phyloP scores from a whole-genome alignment of 2,113 vertebrate genomes.

The Theristicus caerulescens region DNA sequence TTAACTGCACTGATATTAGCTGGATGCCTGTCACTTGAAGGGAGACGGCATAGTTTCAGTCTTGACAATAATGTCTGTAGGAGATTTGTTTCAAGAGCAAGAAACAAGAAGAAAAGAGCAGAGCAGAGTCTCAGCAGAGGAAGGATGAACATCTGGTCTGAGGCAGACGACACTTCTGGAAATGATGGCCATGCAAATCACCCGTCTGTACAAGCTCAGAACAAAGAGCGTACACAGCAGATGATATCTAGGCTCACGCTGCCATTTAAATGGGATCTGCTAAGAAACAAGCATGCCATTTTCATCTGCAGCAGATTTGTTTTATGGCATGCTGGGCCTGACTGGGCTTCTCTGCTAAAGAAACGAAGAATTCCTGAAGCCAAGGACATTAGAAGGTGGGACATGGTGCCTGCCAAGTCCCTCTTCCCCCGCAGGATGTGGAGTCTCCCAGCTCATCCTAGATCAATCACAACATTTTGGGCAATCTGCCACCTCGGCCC shows the following conservation, averaged over 20 bases:
- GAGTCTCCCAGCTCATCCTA: background rate
- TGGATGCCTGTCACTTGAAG: background rate
- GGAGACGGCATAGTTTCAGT: background rate
- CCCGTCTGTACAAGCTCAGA: conserved; percentile 1
- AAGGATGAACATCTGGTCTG: conserved; percentile 57
- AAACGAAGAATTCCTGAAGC: conserved; percentile 15
- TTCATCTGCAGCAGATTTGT: conserved; percentile 13
- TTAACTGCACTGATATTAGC: background rate
- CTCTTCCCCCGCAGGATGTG: background rate
- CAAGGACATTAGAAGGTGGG: conserved; percentile 37
- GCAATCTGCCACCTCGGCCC: conserved; percentile 12
- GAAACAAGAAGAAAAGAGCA: conserved; percentile 10
- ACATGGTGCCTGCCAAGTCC: background rate
- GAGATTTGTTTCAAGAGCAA: background rate
- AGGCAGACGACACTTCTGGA: conserved; percentile 49
- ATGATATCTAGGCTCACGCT: conserved; percentile 13
- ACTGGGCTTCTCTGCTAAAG: background rate
- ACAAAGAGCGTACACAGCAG: background rate
- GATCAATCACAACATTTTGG: background rate
- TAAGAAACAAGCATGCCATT: conserved; percentile 26
- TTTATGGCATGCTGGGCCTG: background rate
- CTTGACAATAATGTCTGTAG: background rate
- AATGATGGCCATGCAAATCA: conserved; percentile 40
- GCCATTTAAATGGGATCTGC: conserved; percentile 48
- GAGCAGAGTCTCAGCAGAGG: conserved; percentile 25